Percentiles rank a stretch among this genome's conserved stretches.
These are phyloP conservation scores for Eucriotettix oculatus DNA, from an alignment of 2,888 invertebrate species.

Conservation along the genomic window DNA sequence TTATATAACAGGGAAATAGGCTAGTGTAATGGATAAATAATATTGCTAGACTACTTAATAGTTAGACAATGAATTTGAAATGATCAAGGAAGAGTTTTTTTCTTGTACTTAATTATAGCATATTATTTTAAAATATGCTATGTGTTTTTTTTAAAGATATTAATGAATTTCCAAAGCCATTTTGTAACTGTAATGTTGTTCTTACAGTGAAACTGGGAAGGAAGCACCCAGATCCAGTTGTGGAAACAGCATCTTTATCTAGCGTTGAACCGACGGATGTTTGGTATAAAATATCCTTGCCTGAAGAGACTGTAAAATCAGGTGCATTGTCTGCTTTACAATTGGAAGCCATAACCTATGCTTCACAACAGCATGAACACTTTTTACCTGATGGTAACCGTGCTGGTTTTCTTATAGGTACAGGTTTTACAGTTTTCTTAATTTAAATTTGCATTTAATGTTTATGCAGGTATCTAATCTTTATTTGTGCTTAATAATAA, in stretches of 20 bases:
- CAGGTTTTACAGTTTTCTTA: background rate
- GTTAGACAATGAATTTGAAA: too few species aligned
- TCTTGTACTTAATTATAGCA: too few species aligned
- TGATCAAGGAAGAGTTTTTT: too few species aligned
- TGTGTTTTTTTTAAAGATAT: too few species aligned
- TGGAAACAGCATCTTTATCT: conserved; percentile 93
- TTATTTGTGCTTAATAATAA: too few species aligned
- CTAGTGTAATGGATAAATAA: too few species aligned
- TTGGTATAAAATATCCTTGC: conserved; percentile 69
- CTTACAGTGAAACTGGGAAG: conserved; percentile 71
- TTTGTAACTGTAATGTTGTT: background rate
- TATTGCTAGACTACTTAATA: too few species aligned
- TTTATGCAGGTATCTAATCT: too few species aligned
- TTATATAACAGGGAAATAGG: too few species aligned
- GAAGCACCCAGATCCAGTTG: conserved; percentile 96
- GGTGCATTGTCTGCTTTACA: conserved; percentile 90
- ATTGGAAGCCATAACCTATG: conserved; percentile 91
- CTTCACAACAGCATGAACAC: conserved; percentile 91
- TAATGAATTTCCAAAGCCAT: too few species aligned
- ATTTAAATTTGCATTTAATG: background rate
- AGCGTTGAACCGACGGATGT: conserved; percentile 91
- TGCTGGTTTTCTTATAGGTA: conserved; percentile 89
- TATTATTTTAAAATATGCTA: too few species aligned
- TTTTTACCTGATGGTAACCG: conserved; percentile 74
- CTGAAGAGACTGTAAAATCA: conserved; percentile 64